Evolutionary conservation across 2,888 invertebrate genomes (phyloP).

Genomic region (Notodonta ziczac): DNA sequence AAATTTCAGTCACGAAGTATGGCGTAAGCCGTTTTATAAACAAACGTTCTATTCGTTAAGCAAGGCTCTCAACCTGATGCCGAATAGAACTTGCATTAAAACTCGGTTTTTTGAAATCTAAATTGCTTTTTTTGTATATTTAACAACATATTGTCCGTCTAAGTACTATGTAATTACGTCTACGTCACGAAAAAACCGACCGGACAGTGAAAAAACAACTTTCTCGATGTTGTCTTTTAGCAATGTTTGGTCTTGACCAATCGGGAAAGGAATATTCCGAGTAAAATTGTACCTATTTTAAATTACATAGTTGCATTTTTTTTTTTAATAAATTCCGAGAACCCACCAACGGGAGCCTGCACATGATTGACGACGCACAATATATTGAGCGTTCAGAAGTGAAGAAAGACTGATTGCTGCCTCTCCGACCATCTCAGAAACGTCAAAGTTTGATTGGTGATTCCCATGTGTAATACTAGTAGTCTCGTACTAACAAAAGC

Average conservation of each 20-base stretch:
- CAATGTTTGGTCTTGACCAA: background rate
- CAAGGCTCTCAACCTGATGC: slow-evolving; percentile 3
- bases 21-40: slow-evolving; percentile 28
- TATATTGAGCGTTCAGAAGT: slow-evolving; percentile 54
- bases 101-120: slow-evolving; percentile 6
- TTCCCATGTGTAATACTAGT: slow-evolving; percentile 84
- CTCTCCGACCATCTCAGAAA: slow-evolving; percentile 69
- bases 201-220: background rate
- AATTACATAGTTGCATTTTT: slow-evolving; percentile 60
- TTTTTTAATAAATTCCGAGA: slow-evolving; percentile 59
- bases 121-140: slow-evolving; percentile 9
- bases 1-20: slow-evolving; percentile 26
- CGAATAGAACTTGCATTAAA: slow-evolving; percentile 5
- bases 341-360: slow-evolving; percentile 53
- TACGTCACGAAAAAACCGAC: slow-evolving; percentile 1
- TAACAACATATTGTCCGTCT: slow-evolving; percentile 9
- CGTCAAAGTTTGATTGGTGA: slow-evolving; percentile 81
- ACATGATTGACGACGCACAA: slow-evolving; percentile 75
- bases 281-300: slow-evolving; percentile 42
- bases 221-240: slow-evolving; percentile 2
- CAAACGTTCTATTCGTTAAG: slow-evolving; percentile 9
- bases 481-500: slow-evolving; percentile 62
- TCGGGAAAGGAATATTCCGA: background rate
- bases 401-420: slow-evolving; percentile 70
- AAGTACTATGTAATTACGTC: slow-evolving; percentile 10